Conservation (phyloP, 2,797 vertebrate genomes). For the Cyprinella venusta region DNA sequence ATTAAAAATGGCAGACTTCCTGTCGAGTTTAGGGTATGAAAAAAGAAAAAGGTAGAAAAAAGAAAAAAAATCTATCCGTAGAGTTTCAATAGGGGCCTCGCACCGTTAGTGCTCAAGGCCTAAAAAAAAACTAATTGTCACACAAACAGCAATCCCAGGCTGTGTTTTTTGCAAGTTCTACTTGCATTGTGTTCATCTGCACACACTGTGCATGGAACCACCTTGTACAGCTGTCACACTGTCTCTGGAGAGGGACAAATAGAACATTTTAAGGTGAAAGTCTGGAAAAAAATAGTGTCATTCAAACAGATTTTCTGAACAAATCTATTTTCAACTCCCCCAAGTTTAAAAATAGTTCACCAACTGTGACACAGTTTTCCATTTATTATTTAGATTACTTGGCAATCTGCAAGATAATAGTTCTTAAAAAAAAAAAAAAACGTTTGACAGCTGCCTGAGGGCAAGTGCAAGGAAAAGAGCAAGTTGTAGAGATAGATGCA, state of each 20-base stretch:
- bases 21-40: no score
- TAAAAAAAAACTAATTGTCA: no score
- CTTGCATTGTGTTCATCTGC: not conserved
- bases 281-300: no score
- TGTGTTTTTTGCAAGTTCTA: not conserved
- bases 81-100: no score
- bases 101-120: no score
- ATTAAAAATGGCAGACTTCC: no score
- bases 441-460: not conserved
- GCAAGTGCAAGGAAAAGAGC: not conserved
- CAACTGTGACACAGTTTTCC: not conserved
- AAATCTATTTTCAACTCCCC: not conserved
- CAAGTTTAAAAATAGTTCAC: not conserved
- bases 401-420: not conserved
- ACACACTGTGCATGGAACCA: not conserved
- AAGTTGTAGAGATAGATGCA: no score
- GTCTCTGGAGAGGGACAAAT: conserved; percentile 11
- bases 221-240: conserved; percentile 1
- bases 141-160: conserved; percentile 16
- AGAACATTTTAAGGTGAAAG: not conserved
- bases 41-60: no score
- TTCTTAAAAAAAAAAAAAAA: not conserved
- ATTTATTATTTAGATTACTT: not conserved
- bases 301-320: no score
- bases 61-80: no score